A percentile compares a stretch with the other conserved stretches of the same genome.
Conservation (phyloP, 2,113 vertebrate species). For the Larimichthys polyactis region DNA sequence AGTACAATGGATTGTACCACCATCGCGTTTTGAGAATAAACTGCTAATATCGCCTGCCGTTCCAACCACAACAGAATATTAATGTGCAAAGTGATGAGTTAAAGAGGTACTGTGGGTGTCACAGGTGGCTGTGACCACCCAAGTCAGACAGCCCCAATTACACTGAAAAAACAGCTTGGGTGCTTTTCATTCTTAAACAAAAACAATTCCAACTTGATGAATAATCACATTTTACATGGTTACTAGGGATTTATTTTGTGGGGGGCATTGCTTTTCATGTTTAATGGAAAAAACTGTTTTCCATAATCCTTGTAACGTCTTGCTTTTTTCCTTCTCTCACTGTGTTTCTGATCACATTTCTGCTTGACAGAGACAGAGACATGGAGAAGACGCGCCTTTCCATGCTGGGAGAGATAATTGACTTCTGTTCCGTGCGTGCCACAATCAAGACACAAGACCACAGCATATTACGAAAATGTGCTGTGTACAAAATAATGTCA, state of each 20-base stretch:
- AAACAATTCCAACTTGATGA: conserved; percentile 34
- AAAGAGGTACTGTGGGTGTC: conserved; percentile 14
- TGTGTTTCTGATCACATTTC: conserved; percentile 46
- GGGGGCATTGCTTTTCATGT: conserved; percentile 10
- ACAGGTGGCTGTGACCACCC: conserved; percentile 43
- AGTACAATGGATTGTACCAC: background rate
- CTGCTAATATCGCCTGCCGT: conserved; percentile 1
- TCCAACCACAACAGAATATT: conserved; percentile 23
- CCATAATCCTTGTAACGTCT: conserved; percentile 7
- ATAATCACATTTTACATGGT: conserved; percentile 46
- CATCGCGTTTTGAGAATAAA: background rate
- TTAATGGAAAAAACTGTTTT: conserved; percentile 37
- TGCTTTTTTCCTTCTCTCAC: conserved; percentile 21
- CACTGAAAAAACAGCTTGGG: conserved; percentile 17
- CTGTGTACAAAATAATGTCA: conserved; percentile 79
- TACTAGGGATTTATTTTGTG: conserved; percentile 16
- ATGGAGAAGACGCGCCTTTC: conserved; percentile 65
- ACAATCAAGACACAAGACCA: conserved; percentile 80
- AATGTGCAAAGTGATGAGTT: conserved; percentile 28
- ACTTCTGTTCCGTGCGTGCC: conserved; percentile 76
- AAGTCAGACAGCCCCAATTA: conserved; percentile 28
- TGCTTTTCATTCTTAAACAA: conserved; percentile 22
- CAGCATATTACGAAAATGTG: conserved; percentile 80
- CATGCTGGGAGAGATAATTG: conserved; percentile 72
- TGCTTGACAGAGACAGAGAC: conserved; percentile 53